Evolutionary conservation across 2,797 vertebrate species (phyloP), one percentile per base, ranked within the genome.

Genomic region (Benthosema pterotum): DNA sequence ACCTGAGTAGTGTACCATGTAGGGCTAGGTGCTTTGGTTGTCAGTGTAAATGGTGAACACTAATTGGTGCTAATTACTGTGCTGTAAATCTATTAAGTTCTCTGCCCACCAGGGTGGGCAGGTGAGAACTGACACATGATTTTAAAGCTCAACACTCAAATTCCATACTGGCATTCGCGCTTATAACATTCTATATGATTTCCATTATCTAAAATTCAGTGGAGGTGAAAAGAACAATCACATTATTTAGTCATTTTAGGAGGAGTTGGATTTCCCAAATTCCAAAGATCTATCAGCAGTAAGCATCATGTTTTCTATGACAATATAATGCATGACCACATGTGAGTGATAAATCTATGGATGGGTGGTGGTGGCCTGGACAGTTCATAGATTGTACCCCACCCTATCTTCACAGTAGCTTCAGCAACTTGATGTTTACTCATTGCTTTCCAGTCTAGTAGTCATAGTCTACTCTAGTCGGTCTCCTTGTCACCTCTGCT

Each of bases 401-500:
- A 5, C 32, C 79, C 77, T 61, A 74, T 60, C 70, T 77, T 75
- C 60, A 80, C 82, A 83, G 84, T 75, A 83, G 81, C 84, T 52
- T 61, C 73, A 69, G 69, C 67, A 59, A 84, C 70, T 79, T 78
- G 77, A 78, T 67, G 58, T 75, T 64, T 62, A 71, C 57, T 47
- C 71, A 51, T 72, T 63, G 52, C 60, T 66, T 15, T 52, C 52
- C 69, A 13, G 32, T 13, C 45, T 46, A 15, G 45, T 46, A 15
- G 45, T n/a, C 6, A 13, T 15, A 4, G 45, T 15, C 12, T 45
- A n/a, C 11, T 38, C 16, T 42, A 58, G 32, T 38, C 8, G 32
- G 32, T 64, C 68, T 45, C 48, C 65, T 74, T 66, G 74, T 80
- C 86, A 84, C 86, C 83, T 87, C 67, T 69, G 77, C 78, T 88